phyloP scores from a whole-genome alignment of 2,113 vertebrate genomes.

The Mesitornis unicolor region DNA sequence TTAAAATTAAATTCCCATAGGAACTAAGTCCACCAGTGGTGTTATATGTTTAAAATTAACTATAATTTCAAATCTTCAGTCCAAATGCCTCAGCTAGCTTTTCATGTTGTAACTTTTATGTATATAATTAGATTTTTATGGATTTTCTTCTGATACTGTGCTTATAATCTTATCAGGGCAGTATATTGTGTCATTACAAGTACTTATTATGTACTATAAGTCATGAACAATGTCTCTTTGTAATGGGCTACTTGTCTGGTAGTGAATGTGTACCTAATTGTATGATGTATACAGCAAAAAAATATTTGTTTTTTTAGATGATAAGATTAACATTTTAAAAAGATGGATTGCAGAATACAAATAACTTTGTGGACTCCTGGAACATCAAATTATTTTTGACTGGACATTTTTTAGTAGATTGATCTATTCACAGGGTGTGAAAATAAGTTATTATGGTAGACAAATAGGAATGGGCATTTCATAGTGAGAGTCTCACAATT shows the following conservation, averaged over 20 bases:
- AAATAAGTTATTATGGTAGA: not conserved
- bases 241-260: conserved; percentile 8
- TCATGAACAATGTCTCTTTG: not conserved
- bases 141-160: conserved; percentile 62
- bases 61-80: conserved; percentile 50
- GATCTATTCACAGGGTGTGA: not conserved
- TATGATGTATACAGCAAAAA: not conserved
- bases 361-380: not conserved
- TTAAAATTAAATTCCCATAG: conserved; percentile 60
- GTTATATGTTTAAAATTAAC: conserved; percentile 61
- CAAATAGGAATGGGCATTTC: not conserved
- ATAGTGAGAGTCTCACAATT: not conserved
- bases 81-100: conserved; percentile 23
- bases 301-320: conserved; percentile 19
- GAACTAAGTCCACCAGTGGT: conserved; percentile 13
- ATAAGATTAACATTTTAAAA: conserved; percentile 44
- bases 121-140: conserved; percentile 57
- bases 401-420: not conserved
- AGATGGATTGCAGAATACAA: conserved; percentile 7
- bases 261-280: conserved; percentile 8
- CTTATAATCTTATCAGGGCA: conserved; percentile 64
- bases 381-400: conserved; percentile 12
- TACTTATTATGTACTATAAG: conserved; percentile 34
- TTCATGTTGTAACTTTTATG: conserved; percentile 43
- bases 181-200: conserved; percentile 44